Evolutionary conservation across 2,113 vertebrate species (phyloP), one percentile per base, ranked within the genome.

Genomic region (Catharus bicknelli): DNA sequence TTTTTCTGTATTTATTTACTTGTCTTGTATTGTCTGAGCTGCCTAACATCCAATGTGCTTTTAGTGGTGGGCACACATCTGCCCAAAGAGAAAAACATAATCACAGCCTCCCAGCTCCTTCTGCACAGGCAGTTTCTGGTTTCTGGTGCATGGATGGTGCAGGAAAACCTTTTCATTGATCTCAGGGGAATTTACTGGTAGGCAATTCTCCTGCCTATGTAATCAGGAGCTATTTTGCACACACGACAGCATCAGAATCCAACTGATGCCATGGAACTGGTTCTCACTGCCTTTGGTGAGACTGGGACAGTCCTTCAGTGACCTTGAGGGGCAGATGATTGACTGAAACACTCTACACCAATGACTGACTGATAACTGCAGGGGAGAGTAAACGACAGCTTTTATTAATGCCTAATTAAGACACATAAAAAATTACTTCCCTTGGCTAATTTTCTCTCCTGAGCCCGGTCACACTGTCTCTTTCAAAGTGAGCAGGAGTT

Each of bases 401-500:
- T 86, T 90, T 48, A 92, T 92, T 93, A 92, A 80, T 74, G 59
- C 59, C 74, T 91, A 68, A 94, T 95, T 83, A 90, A 90, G 91
- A 86, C 36, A 90, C 75, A 92, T 63, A 67, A 74, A 72, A 90
- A 30, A 70, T 0, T 3, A 70, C 47, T 85, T 93, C 74, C 40
- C 38, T 23, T 43, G 62, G 74, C 67, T 94, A 53, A 93, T 73
- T 87, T 90, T 21, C 75, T 76, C 47, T 50, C 67, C 72, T 79
- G 45, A 87, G 43, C n/a, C n/a, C 40, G 38, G 34, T 75, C 5
- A 18, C 55, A 22, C 20, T 45, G 36, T 63, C 51, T 74, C 10
- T 91, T 77, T 80, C 59, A 58, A 90, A 84, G 36, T 15, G 18
- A 86, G 34, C 0, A 0, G 59, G 47, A 27, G 19, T 68, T 17